Conservation (phyloP, 2,888 invertebrate genomes). For the Cerastis rubricosa region DNA sequence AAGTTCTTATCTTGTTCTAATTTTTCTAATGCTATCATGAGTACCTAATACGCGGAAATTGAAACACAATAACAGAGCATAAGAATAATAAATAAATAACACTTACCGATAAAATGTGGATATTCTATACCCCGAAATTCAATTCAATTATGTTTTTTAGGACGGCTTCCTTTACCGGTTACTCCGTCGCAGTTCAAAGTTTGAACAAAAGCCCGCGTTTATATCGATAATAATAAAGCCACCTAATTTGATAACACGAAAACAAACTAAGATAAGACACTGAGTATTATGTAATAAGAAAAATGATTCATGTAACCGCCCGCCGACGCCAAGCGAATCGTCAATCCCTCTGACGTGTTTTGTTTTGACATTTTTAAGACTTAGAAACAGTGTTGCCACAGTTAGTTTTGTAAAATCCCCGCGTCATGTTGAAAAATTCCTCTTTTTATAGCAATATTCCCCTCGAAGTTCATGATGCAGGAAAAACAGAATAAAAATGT, state of each 20-base stretch:
- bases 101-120: slow-evolving; percentile 8
- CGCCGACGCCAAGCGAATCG: too few species aligned
- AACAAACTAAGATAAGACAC: slow-evolving; percentile 24
- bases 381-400: too few species aligned
- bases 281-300: background rate
- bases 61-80: background rate
- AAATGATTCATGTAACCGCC: too few species aligned
- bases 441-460: background rate
- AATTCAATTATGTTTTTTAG: background rate
- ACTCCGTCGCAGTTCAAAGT: slow-evolving; percentile 5
- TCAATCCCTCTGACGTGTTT: background rate
- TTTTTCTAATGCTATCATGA: slow-evolving; percentile 3
- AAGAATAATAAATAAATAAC: background rate
- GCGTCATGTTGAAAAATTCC: background rate
- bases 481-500: slow-evolving; percentile 25
- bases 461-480: slow-evolving; percentile 22
- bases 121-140: background rate
- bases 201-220: slow-evolving; percentile 25
- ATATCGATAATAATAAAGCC: background rate
- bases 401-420: background rate
- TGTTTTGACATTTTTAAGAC: background rate
- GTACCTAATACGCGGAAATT: background rate
- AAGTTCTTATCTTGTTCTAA: slow-evolving; percentile 4
- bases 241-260: background rate
- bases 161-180: background rate